A percentile compares a stretch with the other conserved stretches of the same genome.
These are phyloP conservation scores for Gnathonemus echidnorhynchus DNA, from an alignment of 2,113 vertebrate species.

Conservation along the genomic window DNA sequence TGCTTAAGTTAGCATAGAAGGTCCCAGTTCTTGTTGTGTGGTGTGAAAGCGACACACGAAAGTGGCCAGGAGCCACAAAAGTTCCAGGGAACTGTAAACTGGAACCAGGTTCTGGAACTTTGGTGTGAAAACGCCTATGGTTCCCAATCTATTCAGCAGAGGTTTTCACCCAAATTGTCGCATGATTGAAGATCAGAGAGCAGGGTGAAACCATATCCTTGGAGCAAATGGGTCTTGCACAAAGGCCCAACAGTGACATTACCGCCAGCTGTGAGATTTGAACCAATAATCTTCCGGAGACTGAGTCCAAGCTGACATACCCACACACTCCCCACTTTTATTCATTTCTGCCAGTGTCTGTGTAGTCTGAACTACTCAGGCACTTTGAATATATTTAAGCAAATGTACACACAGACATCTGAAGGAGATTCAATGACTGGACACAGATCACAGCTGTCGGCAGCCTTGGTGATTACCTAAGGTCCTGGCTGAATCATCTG, in stretches of 20 bases:
- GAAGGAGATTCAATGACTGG: not conserved
- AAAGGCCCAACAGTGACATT: not conserved
- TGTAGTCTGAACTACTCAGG: not conserved
- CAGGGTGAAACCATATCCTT: not conserved
- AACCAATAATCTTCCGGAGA: not conserved
- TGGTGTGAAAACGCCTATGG: not conserved
- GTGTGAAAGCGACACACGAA: too few species aligned
- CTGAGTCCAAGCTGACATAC: not conserved
- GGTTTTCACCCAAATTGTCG: not conserved
- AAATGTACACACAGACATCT: not conserved
- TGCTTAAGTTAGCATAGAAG: too few species aligned
- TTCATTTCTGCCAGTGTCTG: not conserved
- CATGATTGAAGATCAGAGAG: not conserved
- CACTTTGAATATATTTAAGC: not conserved
- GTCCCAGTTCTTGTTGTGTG: too few species aligned
- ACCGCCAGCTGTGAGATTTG: not conserved
- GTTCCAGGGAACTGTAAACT: not conserved
- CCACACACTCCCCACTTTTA: not conserved
- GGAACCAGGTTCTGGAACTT: not conserved
- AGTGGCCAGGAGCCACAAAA: not conserved
- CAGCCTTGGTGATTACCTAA: not conserved
- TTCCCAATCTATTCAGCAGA: not conserved
- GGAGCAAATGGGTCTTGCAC: not conserved
- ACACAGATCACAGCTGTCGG: not conserved
- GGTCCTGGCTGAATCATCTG: not conserved